Evolutionary conservation across 2,888 invertebrate species (phyloP).

Genomic region (Petrolisthes manimaculis): DNA sequence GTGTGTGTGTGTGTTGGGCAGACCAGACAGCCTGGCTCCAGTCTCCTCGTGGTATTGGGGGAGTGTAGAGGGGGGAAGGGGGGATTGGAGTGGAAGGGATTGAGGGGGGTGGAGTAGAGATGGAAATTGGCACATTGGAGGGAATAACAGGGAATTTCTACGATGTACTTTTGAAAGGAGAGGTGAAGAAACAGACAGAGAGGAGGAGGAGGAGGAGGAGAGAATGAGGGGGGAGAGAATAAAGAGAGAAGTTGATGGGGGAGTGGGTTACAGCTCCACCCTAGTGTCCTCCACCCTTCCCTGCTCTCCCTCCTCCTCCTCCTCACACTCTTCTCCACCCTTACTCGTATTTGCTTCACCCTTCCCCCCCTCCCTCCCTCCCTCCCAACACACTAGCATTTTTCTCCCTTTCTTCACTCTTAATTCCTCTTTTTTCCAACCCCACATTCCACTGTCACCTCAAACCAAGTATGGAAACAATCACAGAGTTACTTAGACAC

Average conservation of each 20-base stretch:
- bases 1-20: slow-evolving; percentile 29
- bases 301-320: not conserved
- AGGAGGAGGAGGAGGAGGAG: not conserved
- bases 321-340: not conserved
- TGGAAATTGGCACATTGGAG: too few relatives aligned
- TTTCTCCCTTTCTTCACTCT: not conserved
- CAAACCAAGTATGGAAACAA: too few relatives aligned
- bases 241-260: too few relatives aligned
- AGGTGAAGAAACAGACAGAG: not conserved
- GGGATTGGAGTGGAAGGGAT: not conserved
- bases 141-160: too few relatives aligned
- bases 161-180: too few relatives aligned
- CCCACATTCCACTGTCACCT: not conserved
- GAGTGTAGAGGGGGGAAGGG: not conserved
- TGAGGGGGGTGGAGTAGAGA: too few relatives aligned
- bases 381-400: not conserved
- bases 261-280: not conserved
- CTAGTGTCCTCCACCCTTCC: not conserved
- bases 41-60: slow-evolving; percentile 28
- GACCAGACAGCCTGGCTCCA: slow-evolving; percentile 60
- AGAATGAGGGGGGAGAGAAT: not conserved
- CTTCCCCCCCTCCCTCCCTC: not conserved
- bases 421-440: not conserved
- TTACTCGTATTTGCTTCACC: not conserved
- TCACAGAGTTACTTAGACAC: too few relatives aligned